Base-by-base conservation (phyloP, 2,113 vertebrate species). In the Campylomormyrus numenius region DNA sequence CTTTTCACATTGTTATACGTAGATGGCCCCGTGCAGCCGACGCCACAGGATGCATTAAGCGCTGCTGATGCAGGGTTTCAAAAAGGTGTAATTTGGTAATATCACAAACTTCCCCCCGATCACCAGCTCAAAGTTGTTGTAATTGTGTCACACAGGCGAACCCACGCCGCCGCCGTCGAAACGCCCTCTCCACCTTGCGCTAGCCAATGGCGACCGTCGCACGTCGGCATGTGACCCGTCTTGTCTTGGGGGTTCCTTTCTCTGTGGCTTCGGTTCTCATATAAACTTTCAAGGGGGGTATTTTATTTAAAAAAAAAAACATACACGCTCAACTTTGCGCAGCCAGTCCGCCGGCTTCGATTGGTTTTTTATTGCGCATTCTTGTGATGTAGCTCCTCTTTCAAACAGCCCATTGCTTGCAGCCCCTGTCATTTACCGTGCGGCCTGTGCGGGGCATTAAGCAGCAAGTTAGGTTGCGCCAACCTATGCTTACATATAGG, bases 101-200 rank as follows among this genome's bases (percentile, higher is more conserved):
- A 93, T 95, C 93, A 94, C 95, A 97, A 97, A 97, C 96, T 97
- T 97, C 96, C 95, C 96, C 96, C 95, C 94, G 93, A 94, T 91
- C 96, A 95, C 94, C 96, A 95, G 96, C 96, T 97, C 96, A 97
- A 98, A 98, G 97, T 98, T 98, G 97, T 97, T 97, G 97, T 97
- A 98, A 98, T 98, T 97, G 97, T 98, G 97, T 98, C 97, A 98
- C 96, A 96, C 93, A 95, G 96, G 95, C 96, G 96, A 95, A 97
- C 94, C 95, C 95, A 97, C 96, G 97, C 97, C 97, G 97, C 97
- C 95, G 94, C 95, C 94, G 94, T 95, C 92, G 95, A 91, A 95
- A 96, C 96, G 95, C 96, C 96, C 95, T 94, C 93, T 88, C 90
- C 83, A 84, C 80, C 52, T 58, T 0, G 5, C 21, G 0, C 13